Percentiles rank a stretch among this genome's conserved stretches.
phyloP scores from a whole-genome alignment of 2,113 vertebrate species.

The Rynchops niger region DNA sequence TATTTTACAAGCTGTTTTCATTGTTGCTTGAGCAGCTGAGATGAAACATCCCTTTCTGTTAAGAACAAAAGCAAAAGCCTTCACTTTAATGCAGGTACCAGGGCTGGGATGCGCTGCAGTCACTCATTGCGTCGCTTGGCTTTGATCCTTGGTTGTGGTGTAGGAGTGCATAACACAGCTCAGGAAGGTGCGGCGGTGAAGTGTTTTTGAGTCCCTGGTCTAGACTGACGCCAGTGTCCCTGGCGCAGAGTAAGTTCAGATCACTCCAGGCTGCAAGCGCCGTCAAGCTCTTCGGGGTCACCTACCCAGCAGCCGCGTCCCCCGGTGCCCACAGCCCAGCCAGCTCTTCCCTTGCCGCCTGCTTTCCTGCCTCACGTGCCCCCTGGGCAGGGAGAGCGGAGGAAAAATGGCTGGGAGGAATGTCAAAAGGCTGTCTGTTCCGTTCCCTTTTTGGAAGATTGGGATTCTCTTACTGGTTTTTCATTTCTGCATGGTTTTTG shows the following conservation, averaged over 20 bases:
- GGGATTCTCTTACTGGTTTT: not conserved
- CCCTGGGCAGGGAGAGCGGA: not conserved
- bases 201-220: not conserved
- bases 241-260: not conserved
- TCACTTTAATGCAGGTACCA: not conserved
- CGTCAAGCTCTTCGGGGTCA: accelerated
- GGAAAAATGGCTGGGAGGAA: not conserved
- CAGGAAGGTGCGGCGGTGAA: not conserved
- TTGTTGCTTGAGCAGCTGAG: not conserved
- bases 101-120: not conserved
- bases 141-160: conserved; percentile 25
- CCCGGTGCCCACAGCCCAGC: not conserved
- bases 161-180: not conserved
- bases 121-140: not conserved
- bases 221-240: not conserved
- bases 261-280: not conserved
- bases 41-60: not conserved
- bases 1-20: not conserved
- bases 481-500: not conserved
- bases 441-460: not conserved
- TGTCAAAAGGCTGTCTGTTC: not conserved
- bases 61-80: conserved; percentile 15
- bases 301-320: not conserved
- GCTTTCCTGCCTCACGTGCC: not conserved
- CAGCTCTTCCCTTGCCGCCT: not conserved